Evolutionary conservation across 2,888 invertebrate genomes (phyloP), one percentile per base, ranked within the genome.

Genomic region (Dicycla oo): DNA sequence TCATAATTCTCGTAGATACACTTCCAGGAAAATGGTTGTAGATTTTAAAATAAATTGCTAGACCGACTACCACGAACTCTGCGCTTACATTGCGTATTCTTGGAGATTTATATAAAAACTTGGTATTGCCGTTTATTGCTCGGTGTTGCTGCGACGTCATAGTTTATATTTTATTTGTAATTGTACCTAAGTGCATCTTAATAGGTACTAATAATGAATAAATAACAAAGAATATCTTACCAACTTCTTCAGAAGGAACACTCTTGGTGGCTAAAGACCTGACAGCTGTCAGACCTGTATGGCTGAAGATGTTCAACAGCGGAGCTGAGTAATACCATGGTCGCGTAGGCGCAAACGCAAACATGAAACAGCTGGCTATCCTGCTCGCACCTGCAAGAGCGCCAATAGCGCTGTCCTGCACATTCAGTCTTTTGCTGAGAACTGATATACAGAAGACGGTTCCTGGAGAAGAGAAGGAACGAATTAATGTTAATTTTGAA

Each of bases 221-320:
- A 43, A 45, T 15, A 30, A 43, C 18, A 45, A 30, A 20, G 1
- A 51, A 18, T 40, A 43, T 43, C 92, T 91, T 89, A 95, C 96
- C 97, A 79, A 96, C 91, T 94, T 97, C 97, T 80, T 96, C 96
- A 4, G 93, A 88, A 38, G 96, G 94, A 11, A 97, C 97, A 80
- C 95, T 93, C 85, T 97, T 97, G 0, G 96, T 96, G 6, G 96
- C 96, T 56, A 97, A 95, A 1, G 97, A 96, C 65, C 97, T 91
- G 68, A 97, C 93, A 1, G 96, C 96, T n/a, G 96, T 96, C 40
- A 96, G 90, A 0, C 96, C 96, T 1, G 96, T 95, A 26, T 96
- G 95, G 61, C 96, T 96, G 81, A 96, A 96, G 73, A 97, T 93
- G 34, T 96, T 96, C 81, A 96, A 93, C 13, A 95, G 49, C 0